Base-by-base conservation (phyloP, 1,140 invertebrate genomes). In the Neuroterus valhalla region DNA sequence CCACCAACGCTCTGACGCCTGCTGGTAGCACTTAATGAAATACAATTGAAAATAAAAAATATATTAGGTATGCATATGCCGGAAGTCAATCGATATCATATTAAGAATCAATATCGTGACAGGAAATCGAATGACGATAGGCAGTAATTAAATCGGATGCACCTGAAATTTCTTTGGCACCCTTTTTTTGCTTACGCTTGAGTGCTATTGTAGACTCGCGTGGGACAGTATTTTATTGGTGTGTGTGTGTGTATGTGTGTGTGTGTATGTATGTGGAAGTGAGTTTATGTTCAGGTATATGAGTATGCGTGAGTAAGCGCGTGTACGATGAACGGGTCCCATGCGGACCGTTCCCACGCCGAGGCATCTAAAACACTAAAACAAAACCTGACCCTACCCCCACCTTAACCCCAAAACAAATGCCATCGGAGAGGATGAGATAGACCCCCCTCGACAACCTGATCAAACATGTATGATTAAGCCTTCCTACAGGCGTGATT, bases 301-400 rank as follows among this genome's bases (percentile, higher is more conserved):
- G 21, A 62, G 43, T 78, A 83, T 55, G 73, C 77, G 67, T 38
- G 78, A 45, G 67, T 62, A 70, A 70, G 69, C 74, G 70, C 71
- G 44, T 72, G 67, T 78, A 71, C 68, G 73, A 72, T 73, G 78
- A 79, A 77, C 70, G 71, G 77, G 77, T 74, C 80, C 78, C 70
- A 73, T 79, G 75, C 78, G 77, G 75, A 73, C 79, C 79, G 82
- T 89, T 89, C 88, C 85, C 88, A 89, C 86, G 86, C 80, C 77
- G 66, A 81, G 81, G 78, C 81, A 81, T 85, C 79, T 84, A 84
- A 85, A 88, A 87, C 78, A 79, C 80, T 85, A 86, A 87, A 87
- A 86, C 82, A 85, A 86, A 86, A 88, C 82, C 81, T 76, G 78
- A 75, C 78, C 72, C 77, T 75, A 76, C 69, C 73, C 80, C 69